phyloP scores from a whole-genome alignment of 2,113 vertebrate species.

The Chaetodon auriga region DNA sequence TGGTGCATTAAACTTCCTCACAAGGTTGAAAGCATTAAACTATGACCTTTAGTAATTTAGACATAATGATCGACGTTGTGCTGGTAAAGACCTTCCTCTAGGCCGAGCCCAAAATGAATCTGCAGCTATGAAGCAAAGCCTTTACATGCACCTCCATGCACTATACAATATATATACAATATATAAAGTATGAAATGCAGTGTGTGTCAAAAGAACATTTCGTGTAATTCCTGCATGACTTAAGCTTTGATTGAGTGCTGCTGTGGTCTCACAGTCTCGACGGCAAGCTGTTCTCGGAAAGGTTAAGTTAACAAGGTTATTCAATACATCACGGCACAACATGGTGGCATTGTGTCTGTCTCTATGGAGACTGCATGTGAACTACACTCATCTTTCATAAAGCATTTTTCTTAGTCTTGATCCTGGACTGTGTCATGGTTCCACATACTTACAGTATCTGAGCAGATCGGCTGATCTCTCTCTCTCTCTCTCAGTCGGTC shows the following conservation, averaged over 20 bases:
- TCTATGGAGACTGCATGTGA: not conserved
- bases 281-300: slow-evolving; percentile 12
- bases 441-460: not conserved
- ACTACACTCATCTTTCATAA: slow-evolving; percentile 6
- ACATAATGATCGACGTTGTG: slow-evolving; percentile 60
- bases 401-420: not conserved
- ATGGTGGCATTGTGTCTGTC: not conserved
- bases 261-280: slow-evolving; percentile 15
- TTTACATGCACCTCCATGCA: slow-evolving; percentile 8
- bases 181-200: not conserved
- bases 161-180: not conserved
- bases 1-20: slow-evolving; percentile 19
- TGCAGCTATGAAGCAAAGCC: slow-evolving; percentile 28
- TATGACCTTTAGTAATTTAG: slow-evolving; percentile 14
- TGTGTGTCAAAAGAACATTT: slow-evolving; percentile 27
- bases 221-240: slow-evolving; percentile 33
- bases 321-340: not conserved
- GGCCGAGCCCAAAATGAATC: slow-evolving; percentile 22
- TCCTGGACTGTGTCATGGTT: not conserved
- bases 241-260: slow-evolving; percentile 3
- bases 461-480: not conserved
- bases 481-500: not conserved
- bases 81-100: slow-evolving; percentile 40
- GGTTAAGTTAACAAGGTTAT: slow-evolving; percentile 23
- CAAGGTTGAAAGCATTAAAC: slow-evolving; percentile 42